A percentile compares a stretch with the other conserved stretches of the same genome.
Conservation (phyloP, 2,888 invertebrate species). For the Leptogaster cylindrica region DNA sequence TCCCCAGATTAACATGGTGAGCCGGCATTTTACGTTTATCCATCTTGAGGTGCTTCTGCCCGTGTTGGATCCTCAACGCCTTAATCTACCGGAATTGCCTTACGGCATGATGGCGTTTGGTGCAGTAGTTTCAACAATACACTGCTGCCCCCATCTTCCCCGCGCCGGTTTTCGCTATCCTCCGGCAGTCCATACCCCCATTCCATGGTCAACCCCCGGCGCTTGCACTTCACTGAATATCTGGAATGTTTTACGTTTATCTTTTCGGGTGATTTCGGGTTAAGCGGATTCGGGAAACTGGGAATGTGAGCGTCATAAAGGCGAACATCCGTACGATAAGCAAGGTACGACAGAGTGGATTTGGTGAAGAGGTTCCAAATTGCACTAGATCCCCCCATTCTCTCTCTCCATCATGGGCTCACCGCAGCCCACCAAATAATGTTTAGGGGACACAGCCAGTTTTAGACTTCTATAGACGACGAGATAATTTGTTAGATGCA, state of each 20-base stretch:
- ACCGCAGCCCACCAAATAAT: slow-evolving; percentile 29
- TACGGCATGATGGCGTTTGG: not conserved
- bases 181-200: not conserved
- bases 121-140: slow-evolving; percentile 17
- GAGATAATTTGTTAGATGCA: slow-evolving; percentile 25
- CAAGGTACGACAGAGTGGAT: not conserved
- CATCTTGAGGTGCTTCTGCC: not conserved
- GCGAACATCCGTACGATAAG: slow-evolving; percentile 19
- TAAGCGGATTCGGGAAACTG: slow-evolving; percentile 5
- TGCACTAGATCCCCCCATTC: no score
- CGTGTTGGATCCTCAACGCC: not conserved
- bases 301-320: not conserved
- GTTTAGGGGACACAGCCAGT: slow-evolving; percentile 13
- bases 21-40: slow-evolving; percentile 16
- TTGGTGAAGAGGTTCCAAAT: slow-evolving; percentile 11
- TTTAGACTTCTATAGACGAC: not conserved
- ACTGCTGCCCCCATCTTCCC: not conserved
- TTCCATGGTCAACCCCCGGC: not conserved
- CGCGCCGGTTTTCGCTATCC: not conserved
- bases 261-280: slow-evolving; percentile 16
- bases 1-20: slow-evolving; percentile 29
- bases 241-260: slow-evolving; percentile 14
- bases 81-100: slow-evolving; percentile 9
- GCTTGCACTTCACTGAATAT: no score
- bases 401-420: no score